Evolutionary conservation across 2,888 invertebrate genomes (phyloP), one percentile per base, ranked within the genome.

Genomic region (Amblyteles armatorius): DNA sequence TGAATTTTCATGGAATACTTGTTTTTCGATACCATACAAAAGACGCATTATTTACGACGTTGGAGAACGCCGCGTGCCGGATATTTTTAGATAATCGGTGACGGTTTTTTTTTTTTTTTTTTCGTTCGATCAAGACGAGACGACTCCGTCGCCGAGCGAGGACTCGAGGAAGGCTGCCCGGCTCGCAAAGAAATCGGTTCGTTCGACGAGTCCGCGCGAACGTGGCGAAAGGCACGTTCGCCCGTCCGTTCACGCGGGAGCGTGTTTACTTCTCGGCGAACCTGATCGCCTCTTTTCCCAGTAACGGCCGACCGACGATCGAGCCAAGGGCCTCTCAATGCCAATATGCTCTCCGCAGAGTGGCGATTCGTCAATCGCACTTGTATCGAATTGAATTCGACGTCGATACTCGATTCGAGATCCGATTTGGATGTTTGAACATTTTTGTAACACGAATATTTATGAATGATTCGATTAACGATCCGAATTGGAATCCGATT

Each of bases 201-300:
- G 73, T 33, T 40, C 65, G 77, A 44, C 60, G 60, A 40, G 68
- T 60, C 69, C 11, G 63, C 11, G 63, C 55, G 22, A 69, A 63
- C 83, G 83, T 79, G 83, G 79, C 83, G 73, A 74, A 69, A 73
- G 79, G 79, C 83, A 79, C 83, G 83, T 79, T 60, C 73, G 50
- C 79, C 44, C 72, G 33, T n/a, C 55, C 48, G 5, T 36, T 63
- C 36, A 33, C 22, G 55, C 67, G 33, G 22, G 22, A 48, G 44
- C 50, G 63, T 60, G 26, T 50, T 13, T 73, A 57, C 52, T 65
- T 65, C 73, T 65, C 72, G 72, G 57, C 60, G 69, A 78, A 40
- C 22, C 69, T 78, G 60, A 78, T 69, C 48, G 68, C 48, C 60
- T 19, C 60, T 33, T 77, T 67, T 77, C 67, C 65, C 52, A 36